phyloP scores from a whole-genome alignment of 2,113 vertebrate species.

The Urocitellus parryii region DNA sequence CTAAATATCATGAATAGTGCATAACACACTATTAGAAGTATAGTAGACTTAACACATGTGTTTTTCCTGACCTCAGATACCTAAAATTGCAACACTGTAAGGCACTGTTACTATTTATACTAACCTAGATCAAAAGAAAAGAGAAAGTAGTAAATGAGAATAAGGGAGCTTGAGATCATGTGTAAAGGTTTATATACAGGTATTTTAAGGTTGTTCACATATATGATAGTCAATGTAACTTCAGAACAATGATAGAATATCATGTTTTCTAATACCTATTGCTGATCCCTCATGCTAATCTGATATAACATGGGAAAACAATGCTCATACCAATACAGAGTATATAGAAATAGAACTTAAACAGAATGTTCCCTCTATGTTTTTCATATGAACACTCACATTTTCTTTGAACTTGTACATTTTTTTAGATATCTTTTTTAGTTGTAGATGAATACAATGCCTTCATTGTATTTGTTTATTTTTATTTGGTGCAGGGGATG shows the following conservation, averaged over 20 bases:
- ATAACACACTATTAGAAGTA: neutral
- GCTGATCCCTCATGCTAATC: neutral
- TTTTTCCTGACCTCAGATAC: neutral
- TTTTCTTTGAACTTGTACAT: too few species aligned
- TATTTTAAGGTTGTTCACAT: neutral
- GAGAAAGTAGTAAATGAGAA: neutral
- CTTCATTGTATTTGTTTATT: too few species aligned
- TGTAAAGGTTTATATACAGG: neutral
- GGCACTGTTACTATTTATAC: neutral
- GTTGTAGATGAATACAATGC: too few species aligned
- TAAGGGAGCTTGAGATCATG: neutral
- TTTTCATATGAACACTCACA: too few species aligned
- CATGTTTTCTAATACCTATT: neutral
- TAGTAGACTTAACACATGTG: neutral
- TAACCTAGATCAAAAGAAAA: neutral
- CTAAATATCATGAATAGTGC: neutral
- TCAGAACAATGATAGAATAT: neutral
- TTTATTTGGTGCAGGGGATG: too few species aligned
- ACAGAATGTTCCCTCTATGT: too few species aligned
- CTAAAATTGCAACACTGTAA: neutral
- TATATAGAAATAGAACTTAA: too few species aligned
- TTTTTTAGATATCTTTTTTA: too few species aligned
- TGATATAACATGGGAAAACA: neutral
- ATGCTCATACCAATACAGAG: neutral
- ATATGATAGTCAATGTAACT: neutral